phyloP scores from a whole-genome alignment of 2,113 vertebrate genomes.

The Myodes glareolus region DNA sequence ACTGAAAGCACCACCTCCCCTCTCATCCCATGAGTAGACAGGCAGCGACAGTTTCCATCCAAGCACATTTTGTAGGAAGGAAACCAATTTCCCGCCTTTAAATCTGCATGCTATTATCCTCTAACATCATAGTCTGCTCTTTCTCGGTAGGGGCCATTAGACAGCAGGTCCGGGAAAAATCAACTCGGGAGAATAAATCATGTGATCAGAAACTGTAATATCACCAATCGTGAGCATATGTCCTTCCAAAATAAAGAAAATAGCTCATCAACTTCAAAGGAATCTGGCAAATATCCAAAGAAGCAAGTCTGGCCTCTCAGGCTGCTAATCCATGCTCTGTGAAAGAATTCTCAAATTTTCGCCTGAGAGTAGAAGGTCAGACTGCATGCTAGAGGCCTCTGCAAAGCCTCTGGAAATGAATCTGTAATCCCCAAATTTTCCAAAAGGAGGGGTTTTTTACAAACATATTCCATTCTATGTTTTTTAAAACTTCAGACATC shows the following conservation, averaged over 20 bases:
- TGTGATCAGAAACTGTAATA: conserved; percentile 28
- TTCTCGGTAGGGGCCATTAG: background rate
- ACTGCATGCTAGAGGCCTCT: background rate
- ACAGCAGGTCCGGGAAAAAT: conserved; percentile 27
- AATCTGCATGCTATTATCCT: background rate
- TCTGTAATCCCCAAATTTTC: background rate
- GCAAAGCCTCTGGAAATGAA: background rate
- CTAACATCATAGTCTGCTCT: background rate
- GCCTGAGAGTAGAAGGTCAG: background rate
- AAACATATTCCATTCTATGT: background rate
- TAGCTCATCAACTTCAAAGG: conserved; percentile 28
- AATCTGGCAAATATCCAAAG: conserved; percentile 22
- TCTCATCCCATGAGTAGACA: background rate
- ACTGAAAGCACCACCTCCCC: background rate
- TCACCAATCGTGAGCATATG: background rate
- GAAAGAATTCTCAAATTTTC: background rate
- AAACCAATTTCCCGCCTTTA: background rate
- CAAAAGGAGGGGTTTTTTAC: background rate
- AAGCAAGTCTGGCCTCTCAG: background rate
- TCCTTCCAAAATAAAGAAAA: conserved; percentile 49
- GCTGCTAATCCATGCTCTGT: background rate
- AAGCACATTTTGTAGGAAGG: conserved; percentile 15
- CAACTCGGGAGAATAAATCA: conserved; percentile 16
- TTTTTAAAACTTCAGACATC: conserved; percentile 16
- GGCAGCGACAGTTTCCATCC: background rate